Percentiles rank a stretch among this genome's conserved stretches.
Evolutionary conservation across 2,113 vertebrate genomes (phyloP).

Genomic region (Eulemur rufifrons): DNA sequence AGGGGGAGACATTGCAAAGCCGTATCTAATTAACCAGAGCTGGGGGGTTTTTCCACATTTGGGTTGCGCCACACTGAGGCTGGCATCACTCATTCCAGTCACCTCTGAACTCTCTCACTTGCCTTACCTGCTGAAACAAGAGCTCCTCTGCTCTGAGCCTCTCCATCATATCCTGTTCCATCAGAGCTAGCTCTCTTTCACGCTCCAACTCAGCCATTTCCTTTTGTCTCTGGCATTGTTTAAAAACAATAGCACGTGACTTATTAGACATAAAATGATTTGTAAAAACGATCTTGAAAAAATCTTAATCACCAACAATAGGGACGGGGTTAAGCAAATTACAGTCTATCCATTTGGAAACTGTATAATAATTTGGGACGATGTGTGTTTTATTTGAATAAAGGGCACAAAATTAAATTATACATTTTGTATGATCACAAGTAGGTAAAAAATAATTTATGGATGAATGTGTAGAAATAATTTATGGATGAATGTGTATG

Average conservation of each 20-base stretch:
- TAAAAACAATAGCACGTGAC: neutral
- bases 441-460: neutral
- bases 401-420: neutral
- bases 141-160: slow-evolving; percentile 86
- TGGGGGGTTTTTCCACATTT: neutral
- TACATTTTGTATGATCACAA: neutral
- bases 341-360: neutral
- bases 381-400: slow-evolving; percentile 4
- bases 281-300: neutral
- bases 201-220: slow-evolving; percentile 80
- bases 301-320: neutral
- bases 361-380: neutral
- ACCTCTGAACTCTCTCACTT: neutral
- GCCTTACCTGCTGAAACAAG: slow-evolving; percentile 77
- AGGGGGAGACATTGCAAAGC: neutral
- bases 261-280: neutral
- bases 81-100: neutral
- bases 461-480: neutral
- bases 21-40: neutral
- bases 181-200: slow-evolving; percentile 77
- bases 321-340: neutral
- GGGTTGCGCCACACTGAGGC: fast-evolving
- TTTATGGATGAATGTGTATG: neutral
- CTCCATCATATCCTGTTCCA: slow-evolving; percentile 80
- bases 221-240: slow-evolving; percentile 83